Percentiles rank a stretch among this genome's conserved stretches.
These are phyloP conservation scores for Peromyscus polionotus DNA, from an alignment of 2,113 vertebrate species.

Conservation along the genomic window DNA sequence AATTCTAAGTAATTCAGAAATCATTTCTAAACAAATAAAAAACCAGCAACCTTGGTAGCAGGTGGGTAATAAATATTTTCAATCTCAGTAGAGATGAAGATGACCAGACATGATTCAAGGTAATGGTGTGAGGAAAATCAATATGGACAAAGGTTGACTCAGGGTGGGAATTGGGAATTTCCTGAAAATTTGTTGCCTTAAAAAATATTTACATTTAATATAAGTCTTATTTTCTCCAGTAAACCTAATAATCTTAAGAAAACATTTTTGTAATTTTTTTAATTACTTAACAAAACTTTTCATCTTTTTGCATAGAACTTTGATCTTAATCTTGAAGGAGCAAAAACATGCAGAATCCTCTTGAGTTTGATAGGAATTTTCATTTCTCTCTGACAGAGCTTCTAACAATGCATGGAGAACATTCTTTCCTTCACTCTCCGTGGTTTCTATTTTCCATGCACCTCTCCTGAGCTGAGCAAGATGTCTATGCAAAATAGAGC, in stretches of 20 bases:
- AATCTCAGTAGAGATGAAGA: background rate
- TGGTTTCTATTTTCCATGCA: background rate
- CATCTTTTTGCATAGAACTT: background rate
- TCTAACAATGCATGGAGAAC: background rate
- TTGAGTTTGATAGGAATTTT: background rate
- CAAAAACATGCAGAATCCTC: background rate
- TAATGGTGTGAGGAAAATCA: background rate
- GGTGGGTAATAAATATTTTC: background rate
- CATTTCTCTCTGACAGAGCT: background rate
- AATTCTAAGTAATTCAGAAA: background rate
- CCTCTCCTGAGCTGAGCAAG: background rate
- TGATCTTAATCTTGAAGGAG: background rate
- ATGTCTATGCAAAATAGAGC: background rate
- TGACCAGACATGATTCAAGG: background rate
- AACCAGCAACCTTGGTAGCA: background rate
- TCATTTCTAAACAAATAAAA: slow-evolving; percentile 39
- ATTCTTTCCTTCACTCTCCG: accelerated
- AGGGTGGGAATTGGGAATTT: background rate
- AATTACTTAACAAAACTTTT: slow-evolving; percentile 1
- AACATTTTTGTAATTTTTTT: slow-evolving; percentile 1
- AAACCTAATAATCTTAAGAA: slow-evolving; percentile 35
- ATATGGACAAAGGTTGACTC: background rate
- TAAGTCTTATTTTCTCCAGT: background rate
- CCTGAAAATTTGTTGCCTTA: background rate
- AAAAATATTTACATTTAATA: background rate